Conservation (phyloP, 2,888 invertebrate species). For the Ceriagrion tenellum region DNA sequence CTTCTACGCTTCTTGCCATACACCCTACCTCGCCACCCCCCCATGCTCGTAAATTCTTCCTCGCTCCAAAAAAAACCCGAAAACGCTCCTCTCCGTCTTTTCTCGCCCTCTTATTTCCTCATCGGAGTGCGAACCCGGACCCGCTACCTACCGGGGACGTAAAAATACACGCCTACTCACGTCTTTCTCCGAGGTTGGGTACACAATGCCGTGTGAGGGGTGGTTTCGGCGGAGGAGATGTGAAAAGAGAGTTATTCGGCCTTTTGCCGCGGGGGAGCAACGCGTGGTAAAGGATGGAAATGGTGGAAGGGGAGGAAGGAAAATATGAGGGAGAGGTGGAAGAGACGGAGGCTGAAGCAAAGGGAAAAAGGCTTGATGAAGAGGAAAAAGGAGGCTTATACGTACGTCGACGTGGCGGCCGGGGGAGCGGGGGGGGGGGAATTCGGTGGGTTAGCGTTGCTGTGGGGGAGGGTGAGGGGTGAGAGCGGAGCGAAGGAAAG, state of each 20-base stretch:
- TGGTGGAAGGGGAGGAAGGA: neutral
- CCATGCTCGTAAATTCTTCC: neutral
- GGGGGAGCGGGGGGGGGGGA: neutral
- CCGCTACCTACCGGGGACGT: neutral
- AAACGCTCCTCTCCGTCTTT: constrained; percentile 16
- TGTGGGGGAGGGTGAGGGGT: neutral
- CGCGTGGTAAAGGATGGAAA: too few species aligned
- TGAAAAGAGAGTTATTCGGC: neutral
- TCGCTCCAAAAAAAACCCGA: neutral
- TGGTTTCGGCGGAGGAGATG: neutral
- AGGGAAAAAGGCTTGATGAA: constrained; percentile 28
- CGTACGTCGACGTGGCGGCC: neutral
- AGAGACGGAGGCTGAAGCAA: neutral
- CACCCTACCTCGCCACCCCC: too few species aligned
- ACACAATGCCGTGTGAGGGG: neutral
- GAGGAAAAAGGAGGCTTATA: constrained; percentile 25
- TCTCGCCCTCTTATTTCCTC: neutral
- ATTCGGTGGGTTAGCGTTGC: neutral
- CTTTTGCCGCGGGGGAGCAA: neutral
- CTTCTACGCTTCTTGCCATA: too few species aligned
- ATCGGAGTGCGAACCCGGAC: neutral
- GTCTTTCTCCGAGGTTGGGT: neutral
- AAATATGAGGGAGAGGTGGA: neutral
- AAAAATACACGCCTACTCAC: neutral
- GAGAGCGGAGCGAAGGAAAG: neutral